Base-by-base conservation (phyloP, 2,113 vertebrate genomes). In the Sturnira hondurensis region DNA sequence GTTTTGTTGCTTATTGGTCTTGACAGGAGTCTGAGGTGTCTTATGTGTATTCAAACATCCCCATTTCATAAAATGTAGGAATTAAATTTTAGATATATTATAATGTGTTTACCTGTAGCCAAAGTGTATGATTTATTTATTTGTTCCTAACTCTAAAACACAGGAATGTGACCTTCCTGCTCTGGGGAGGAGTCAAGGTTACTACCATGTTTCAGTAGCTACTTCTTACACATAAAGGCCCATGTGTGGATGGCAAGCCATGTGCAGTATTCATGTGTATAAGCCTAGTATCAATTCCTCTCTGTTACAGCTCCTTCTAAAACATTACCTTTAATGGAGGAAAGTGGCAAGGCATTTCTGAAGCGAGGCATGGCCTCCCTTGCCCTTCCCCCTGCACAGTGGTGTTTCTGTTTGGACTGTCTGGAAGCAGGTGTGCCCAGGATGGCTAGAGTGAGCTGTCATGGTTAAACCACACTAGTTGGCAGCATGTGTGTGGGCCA, bases 1-100 rank as follows among this genome's bases (percentile, higher is more conserved):
- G 52, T 92, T 94, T 47, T 65, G n/a, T 94, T 70, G 26, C 77
- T 74, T 84, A 24, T 68, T 70, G 81, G 82, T 17, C n/a, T 95
- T 26, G 83, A 47, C 28, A 6, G 65, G 24, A 7, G 12, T 28
- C 17, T 13, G n/a, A 16, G 20, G 3, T 82, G 8, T 65, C 26
- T 19, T 86, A 0, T 86, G 65, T 80, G 56, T 94, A 38, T 88
- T 87, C 70, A 74, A 0, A 63, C 61, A 63, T 38, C 52, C 38
- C 33, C 33, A 13, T n/a, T 90, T 93, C 24, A 9, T 67, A 87
- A 74, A 74, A 56, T 33, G 7, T 52, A 50, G 28, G 17, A 87
- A 84, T 92, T 84, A 86, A 54, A n/a, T 58, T 88, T 86, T 47
- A 81, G 31, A 16, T 38, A 70, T 65, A 58, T 81, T 67, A 6